Conservation (phyloP, 2,797 vertebrate species). For the Borostomias antarcticus region DNA sequence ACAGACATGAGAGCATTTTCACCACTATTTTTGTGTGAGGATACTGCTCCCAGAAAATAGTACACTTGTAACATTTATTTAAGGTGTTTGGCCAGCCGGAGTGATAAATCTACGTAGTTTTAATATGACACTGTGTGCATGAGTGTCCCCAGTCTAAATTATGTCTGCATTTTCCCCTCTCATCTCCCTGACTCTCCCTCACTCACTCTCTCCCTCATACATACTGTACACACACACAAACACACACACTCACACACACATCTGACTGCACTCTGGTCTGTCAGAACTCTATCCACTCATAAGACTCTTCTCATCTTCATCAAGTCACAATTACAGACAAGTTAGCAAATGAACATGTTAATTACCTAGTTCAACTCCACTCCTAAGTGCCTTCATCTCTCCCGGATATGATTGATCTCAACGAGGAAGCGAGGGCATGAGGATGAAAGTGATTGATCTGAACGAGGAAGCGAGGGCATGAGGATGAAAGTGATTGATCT, state of each 20-base stretch:
- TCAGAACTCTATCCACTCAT: too few relatives aligned
- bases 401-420: too few relatives aligned
- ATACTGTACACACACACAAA: not conserved
- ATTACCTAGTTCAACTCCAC: conserved; percentile 69
- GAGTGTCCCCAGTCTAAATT: not conserved
- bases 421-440: too few relatives aligned
- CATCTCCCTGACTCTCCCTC: conserved; percentile 42
- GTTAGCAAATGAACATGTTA: conserved; percentile 79
- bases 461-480: too few relatives aligned
- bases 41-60: too few relatives aligned
- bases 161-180: conserved; percentile 20
- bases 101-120: not conserved
- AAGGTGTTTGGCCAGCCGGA: not conserved
- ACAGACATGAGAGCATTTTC: too few relatives aligned
- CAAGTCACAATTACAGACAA: conserved; percentile 75
- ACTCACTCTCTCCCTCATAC: conserved; percentile 23
- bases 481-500: too few relatives aligned
- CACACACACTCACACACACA: conserved; percentile 30
- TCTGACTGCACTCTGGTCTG: conserved; percentile 42
- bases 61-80: too few relatives aligned
- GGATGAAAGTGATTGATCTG: too few relatives aligned
- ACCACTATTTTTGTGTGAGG: too few relatives aligned
- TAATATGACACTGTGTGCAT: not conserved
- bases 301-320: too few relatives aligned
- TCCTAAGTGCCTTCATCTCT: conserved; percentile 67